A percentile compares a stretch with the other conserved stretches of the same genome.
Conservation (phyloP, 2,888 invertebrate species). For the Caenorhabditis drosophilae region DNA sequence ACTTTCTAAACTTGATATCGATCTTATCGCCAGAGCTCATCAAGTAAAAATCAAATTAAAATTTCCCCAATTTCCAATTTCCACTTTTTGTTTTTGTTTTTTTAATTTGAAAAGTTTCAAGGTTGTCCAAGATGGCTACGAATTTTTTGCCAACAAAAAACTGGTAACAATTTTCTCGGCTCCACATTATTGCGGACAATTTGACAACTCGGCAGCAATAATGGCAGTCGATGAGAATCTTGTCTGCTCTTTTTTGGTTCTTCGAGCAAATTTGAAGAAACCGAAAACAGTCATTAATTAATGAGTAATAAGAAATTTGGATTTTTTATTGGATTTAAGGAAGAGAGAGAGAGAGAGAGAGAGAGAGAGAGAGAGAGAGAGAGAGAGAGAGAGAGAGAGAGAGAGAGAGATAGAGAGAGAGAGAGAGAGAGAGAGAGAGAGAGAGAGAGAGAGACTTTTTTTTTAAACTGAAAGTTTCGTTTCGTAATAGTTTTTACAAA, state of each 20-base stretch:
- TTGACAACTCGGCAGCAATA: slow-evolving; percentile 61
- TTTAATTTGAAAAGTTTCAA: too few relatives aligned
- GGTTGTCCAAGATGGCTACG: slow-evolving; percentile 75
- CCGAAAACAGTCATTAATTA: neutral
- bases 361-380: neutral
- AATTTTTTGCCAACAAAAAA: slow-evolving; percentile 71
- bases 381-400: neutral
- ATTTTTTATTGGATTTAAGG: too few relatives aligned
- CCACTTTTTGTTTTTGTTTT: too few relatives aligned
- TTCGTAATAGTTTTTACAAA: neutral
- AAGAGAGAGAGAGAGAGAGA: neutral
- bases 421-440: too few relatives aligned
- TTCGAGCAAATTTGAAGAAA: slow-evolving; percentile 18
- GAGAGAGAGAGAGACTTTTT: too few relatives aligned
- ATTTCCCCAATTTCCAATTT: too few relatives aligned
- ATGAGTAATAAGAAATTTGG: neutral
- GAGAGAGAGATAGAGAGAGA: too few relatives aligned
- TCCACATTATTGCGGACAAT: slow-evolving; percentile 57
- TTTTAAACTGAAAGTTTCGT: neutral
- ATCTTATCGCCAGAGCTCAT: slow-evolving; percentile 61
- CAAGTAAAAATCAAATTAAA: too few relatives aligned
- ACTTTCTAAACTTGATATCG: slow-evolving; percentile 47
- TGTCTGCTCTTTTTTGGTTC: slow-evolving; percentile 55
- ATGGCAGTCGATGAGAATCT: slow-evolving; percentile 61
- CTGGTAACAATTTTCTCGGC: slow-evolving; percentile 58